phyloP scores from a whole-genome alignment of 2,888 invertebrate genomes.

The Sepiola atlantica region DNA sequence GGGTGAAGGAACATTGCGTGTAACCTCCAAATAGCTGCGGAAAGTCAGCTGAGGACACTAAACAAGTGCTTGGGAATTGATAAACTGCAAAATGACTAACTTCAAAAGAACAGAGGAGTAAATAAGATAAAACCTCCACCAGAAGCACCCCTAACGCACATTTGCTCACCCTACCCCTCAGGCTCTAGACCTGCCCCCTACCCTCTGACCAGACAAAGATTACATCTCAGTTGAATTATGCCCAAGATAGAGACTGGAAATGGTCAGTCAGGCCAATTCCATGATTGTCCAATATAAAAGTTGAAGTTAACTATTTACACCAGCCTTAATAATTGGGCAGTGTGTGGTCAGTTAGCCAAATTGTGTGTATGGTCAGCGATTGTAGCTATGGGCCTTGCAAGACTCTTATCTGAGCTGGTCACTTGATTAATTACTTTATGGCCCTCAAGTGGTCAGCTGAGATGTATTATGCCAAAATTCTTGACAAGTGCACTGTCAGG shows the following conservation, averaged over 20 bases:
- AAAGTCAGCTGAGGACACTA: constrained; percentile 1
- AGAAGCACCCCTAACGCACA: not conserved
- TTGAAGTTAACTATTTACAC: constrained; percentile 32
- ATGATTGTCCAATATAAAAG: constrained; percentile 32
- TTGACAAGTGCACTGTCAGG: not conserved
- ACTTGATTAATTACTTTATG: constrained; percentile 32
- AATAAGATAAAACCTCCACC: not conserved
- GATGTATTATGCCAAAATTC: constrained; percentile 14
- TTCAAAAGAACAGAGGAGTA: not conserved
- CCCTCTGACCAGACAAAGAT: constrained; percentile 32
- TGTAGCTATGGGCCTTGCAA: constrained; percentile 8
- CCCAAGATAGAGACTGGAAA: constrained; percentile 13
- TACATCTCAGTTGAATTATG: constrained; percentile 21
- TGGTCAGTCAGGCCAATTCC: constrained; percentile 13
- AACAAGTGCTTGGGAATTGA: constrained; percentile 32
- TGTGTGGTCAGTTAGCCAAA: not conserved
- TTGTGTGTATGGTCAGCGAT: not conserved
- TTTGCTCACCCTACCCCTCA: not conserved
- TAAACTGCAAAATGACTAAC: constrained; percentile 32
- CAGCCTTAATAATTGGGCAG: constrained; percentile 19
- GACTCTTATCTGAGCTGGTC: constrained; percentile 32
- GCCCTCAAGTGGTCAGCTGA: constrained; percentile 32
- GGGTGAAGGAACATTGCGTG: not conserved
- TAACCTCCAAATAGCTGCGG: not conserved
- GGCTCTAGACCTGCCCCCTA: not conserved